Base-by-base conservation (phyloP, 2,888 invertebrate species). In the Parascotia fuliginaria region DNA sequence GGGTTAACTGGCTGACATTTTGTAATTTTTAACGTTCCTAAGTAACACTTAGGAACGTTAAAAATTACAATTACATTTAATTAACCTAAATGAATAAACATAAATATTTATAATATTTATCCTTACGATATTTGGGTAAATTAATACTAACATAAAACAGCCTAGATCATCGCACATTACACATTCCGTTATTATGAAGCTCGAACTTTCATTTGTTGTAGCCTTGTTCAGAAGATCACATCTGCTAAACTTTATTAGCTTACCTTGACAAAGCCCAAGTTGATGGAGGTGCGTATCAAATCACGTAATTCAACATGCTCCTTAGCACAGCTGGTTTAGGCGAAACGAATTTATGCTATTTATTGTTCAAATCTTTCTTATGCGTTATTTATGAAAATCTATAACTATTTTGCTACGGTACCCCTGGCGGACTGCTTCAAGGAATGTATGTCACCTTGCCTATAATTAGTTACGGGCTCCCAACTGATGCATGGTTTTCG, bases 271-370 rank as follows among this genome's bases (percentile, higher is more conserved):
- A 88, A 88, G 78, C 79, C 79, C 62, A 78, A 74, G 81, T 84
- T 87, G 89, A 91, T 89, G 88, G 89, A 89, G 85, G 89, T 87
- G 89, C 91, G 90, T 90, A 88, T 86, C 92, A 84, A 92, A 92
- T 92, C 83, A 89, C 60, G 62, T 81, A 81, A 89, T 89, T 88
- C 84, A 83, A 72, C 73, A 72, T 79, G 86, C 87, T 89, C 86
- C 91, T 91, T 88, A 87, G 71, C 81, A 81, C 92, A 92, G 89
- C 92, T 91, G 92, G 87, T 85, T 83, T 72, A 78, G 75, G 85
- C 85, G 89, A 75, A 81, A 70, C 92, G 84, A 91, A 91, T 92
- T 40, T 79, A 79, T 84, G 85, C 81, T 85, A 88, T 89, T 90
- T 86, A 88, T 89, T 89, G 87, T 90, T 83, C 83, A 73, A 75